Evolutionary conservation across 2,113 vertebrate species (phyloP), one percentile per base, ranked within the genome.

Genomic region (Edolisoma coerulescens): DNA sequence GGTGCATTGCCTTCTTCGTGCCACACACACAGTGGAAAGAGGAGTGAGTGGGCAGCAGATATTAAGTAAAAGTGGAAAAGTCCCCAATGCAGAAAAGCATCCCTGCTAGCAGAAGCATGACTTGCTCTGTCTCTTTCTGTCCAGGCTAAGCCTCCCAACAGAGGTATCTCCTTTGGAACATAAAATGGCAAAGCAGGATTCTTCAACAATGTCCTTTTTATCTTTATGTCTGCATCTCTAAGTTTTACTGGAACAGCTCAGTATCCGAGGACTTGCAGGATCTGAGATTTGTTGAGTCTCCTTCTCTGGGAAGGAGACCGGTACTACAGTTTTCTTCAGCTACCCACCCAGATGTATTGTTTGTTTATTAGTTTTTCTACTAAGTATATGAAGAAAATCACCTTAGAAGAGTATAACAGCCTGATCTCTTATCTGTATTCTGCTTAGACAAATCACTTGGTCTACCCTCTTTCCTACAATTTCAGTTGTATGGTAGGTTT

Each of bases 41-140:
- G 16, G 28, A 80, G 5, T 17, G 35, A 52, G n/a, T 4, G 11
- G 33, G 71, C 28, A 65, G n/a, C 3, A 70, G 22, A 19, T n/a
- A 44, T 0, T 74, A 49, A 79, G 68, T 15, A 37, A 16, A 90
- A 65, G 21, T 16, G 37, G 16, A 49, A 15, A 80, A 74, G 26
- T 57, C 19, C 13, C 13, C 19, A 59, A 0, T 9, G 24, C 4
- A n/a, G 39, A 87, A 64, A 73, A 85, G 19, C 23, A 90, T 6
- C 8, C 24, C 21, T 0, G 0, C 27, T 8, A 73, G 35, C 57
- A 74, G 37, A 69, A 86, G 14, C 1, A 0, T 27, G 50, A 70
- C 50, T 81, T 77, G 26, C 42, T 84, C 14, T 11, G 6, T 44
- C 75, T 50, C 18, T 27, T 77, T 16, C 32, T 78, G 35, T n/a